Conservation (phyloP, 2,888 invertebrate species). For the Polia nebulosa region DNA sequence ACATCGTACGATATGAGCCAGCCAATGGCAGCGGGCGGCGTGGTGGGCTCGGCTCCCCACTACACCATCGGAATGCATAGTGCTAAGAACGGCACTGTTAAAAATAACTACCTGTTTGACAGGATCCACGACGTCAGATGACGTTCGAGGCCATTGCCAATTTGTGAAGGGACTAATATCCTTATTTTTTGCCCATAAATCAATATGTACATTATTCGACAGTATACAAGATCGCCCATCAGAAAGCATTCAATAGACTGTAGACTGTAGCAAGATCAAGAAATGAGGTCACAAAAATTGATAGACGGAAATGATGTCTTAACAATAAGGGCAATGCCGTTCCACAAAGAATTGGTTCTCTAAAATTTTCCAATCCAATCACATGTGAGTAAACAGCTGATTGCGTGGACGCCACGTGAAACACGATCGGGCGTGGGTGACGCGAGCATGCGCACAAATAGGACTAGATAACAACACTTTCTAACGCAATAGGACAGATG, state of each 20-base stretch:
- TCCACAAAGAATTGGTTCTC: constrained; percentile 23
- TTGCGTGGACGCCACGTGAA: constrained; percentile 80
- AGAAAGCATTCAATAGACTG: not conserved
- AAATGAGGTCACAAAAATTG: constrained; percentile 6
- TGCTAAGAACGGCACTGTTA: constrained; percentile 87
- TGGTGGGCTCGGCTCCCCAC: constrained; percentile 90
- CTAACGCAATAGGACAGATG: constrained; percentile 41
- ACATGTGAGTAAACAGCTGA: constrained; percentile 78
- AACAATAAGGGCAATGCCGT: constrained; percentile 21
- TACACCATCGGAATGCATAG: constrained; percentile 84
- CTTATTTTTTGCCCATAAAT: constrained; percentile 24
- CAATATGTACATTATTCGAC: not conserved
- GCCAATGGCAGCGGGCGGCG: constrained; percentile 82
- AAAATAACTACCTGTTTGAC: constrained; percentile 89
- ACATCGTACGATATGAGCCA: constrained; percentile 87
- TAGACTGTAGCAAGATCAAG: not conserved
- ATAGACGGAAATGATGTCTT: not conserved
- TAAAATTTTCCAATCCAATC: constrained; percentile 71
- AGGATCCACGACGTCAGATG: constrained; percentile 77
- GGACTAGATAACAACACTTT: constrained; percentile 61
- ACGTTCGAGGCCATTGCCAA: constrained; percentile 83
- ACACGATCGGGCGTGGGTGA: constrained; percentile 72
- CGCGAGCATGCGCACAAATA: constrained; percentile 65
- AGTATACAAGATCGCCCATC: not conserved
- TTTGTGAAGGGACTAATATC: constrained; percentile 67